A percentile compares a stretch with the other conserved stretches of the same genome.
Evolutionary conservation across 2,888 invertebrate genomes (phyloP).

Genomic region (Sepiola atlantica): DNA sequence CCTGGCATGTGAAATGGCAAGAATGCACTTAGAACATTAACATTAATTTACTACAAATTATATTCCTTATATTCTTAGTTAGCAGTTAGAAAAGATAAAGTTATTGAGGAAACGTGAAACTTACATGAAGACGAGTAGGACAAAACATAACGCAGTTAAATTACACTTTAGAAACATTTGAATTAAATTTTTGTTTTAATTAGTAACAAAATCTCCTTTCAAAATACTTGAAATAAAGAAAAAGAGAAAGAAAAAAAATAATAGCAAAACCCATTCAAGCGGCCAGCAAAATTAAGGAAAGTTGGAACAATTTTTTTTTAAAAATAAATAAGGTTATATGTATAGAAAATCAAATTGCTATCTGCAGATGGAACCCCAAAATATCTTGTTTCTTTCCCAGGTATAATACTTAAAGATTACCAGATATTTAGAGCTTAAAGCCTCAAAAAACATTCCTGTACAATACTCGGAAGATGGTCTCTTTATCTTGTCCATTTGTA

Average conservation of each 20-base stretch:
- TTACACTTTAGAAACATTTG: background rate
- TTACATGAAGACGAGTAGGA: background rate
- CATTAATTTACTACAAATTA: background rate
- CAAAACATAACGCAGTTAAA: background rate
- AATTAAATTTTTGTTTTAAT: background rate
- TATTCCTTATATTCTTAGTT: background rate
- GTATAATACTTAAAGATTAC: background rate
- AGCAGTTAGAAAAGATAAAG: background rate
- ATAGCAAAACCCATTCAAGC: background rate
- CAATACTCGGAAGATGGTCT: background rate
- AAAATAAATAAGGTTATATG: background rate
- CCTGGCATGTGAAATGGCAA: background rate
- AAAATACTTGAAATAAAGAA: background rate
- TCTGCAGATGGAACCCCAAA: background rate
- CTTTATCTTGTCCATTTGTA: background rate
- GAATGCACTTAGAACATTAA: background rate
- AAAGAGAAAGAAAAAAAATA: background rate
- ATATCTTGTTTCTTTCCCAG: background rate
- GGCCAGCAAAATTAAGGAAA: background rate
- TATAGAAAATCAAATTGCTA: background rate
- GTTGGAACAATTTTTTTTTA: no score
- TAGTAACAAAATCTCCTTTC: background rate
- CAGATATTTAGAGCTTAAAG: background rate
- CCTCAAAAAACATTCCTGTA: background rate
- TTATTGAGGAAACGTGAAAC: background rate